Evolutionary conservation across 2,113 vertebrate genomes (phyloP).

Genomic region (Peromyscus californicus): DNA sequence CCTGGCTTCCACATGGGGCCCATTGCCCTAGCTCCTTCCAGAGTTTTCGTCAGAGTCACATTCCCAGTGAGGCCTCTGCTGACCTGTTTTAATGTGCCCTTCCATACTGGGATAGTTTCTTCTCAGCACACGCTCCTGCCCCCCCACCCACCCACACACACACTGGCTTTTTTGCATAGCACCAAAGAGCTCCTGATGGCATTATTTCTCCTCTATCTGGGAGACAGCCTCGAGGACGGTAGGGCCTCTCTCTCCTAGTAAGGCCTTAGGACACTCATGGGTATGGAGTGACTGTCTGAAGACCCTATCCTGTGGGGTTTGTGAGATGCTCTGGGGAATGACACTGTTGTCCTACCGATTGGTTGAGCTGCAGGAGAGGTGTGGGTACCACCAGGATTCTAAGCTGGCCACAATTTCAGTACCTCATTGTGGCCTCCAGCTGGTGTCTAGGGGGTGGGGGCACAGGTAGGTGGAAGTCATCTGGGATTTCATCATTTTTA

Average conservation of each 20-base stretch:
- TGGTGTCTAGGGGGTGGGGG: background rate
- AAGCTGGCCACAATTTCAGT: background rate
- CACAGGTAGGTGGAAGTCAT: background rate
- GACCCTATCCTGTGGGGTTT: background rate
- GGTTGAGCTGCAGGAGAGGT: background rate
- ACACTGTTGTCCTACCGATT: background rate
- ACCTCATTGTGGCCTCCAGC: background rate
- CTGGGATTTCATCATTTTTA: conserved; percentile 4
- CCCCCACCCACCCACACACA: background rate
- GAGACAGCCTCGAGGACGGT: background rate
- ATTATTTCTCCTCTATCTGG: background rate
- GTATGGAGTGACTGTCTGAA: background rate
- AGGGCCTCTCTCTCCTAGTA: background rate
- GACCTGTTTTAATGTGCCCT: background rate
- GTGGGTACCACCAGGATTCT: background rate
- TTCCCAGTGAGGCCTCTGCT: background rate
- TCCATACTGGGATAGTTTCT: background rate
- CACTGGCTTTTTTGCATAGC: background rate
- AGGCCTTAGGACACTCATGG: background rate
- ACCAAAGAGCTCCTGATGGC: background rate
- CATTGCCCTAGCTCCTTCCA: background rate
- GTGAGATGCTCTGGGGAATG: background rate
- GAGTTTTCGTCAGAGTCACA: background rate
- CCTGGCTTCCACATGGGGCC: background rate
- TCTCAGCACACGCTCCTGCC: background rate